Evolutionary conservation across 2,888 invertebrate genomes (phyloP), one percentile per base, ranked within the genome.

Genomic region (Cartodere bifasciata): DNA sequence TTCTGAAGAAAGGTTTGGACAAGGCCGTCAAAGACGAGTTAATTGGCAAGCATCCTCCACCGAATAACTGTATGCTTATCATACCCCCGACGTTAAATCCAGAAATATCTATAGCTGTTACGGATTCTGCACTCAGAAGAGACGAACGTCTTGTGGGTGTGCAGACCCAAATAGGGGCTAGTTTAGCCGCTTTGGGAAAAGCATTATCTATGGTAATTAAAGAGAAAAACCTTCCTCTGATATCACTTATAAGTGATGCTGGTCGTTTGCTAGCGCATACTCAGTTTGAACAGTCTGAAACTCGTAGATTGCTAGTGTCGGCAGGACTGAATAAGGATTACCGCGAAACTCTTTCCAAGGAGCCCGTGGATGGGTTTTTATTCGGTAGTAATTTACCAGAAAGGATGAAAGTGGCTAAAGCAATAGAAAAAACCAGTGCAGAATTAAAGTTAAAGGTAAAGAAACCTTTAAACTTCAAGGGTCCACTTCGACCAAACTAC

Each of bases 121-220:
- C 20, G 7, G 7, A 7, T 7, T 20, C 20, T 20, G 7, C 7
- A 7, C 7, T 20, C n/a, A 20, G n/a, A 20, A 20, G 20, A 11
- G 35, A 35, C 13, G 22, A 12, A 4, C 20, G 26, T 9, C 20
- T 34, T 5, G 9, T 16, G 3, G 20, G 24, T 9, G 11, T 11
- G 4, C 36, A 36, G 13, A 26, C 17, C 12, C 29, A 31, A 15
- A 17, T 35, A 14, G 31, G 37, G 13, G 29, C 31, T n/a, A 25
- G 20, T 7, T 16, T 37, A 12, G 10, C 20, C 5, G 37, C 28
- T 2, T 11, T 31, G 10, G 37, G 34, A 3, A 34, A 35, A 10
- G 31, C 28, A 2, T 6, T 35, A 3, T 24, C 37, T n/a, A 13
- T 10, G 3, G n/a, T 36, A 13, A 16, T 36, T n/a, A 16, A 35